Evolutionary conservation across 2,113 vertebrate genomes (phyloP), one percentile per base, ranked within the genome.

Genomic region (Siphamia tubifer): DNA sequence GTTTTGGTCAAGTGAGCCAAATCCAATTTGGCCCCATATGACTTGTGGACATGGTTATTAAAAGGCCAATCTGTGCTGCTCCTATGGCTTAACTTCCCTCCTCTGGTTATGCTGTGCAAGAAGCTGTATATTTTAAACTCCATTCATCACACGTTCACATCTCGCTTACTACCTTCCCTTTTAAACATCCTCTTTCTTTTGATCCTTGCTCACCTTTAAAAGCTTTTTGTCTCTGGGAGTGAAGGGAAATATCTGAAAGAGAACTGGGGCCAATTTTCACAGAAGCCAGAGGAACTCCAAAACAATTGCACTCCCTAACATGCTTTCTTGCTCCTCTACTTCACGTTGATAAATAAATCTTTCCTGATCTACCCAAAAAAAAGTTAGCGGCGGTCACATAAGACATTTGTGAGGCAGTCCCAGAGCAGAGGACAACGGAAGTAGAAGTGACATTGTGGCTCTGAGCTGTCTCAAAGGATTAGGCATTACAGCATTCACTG

Each of bases 381-480:
- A 89, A 89, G 88, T 89, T 91, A 75, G 86, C 8, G 55, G 63
- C 79, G 76, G 87, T 88, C 90, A 88, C 87, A 85, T 76, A 77
- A 87, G 84, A 87, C 85, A 83, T 87, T 88, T 77, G 79, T 55
- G 49, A 90, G 72, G 83, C 85, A 60, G 81, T 79, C 74, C 69
- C 24, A 38, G 62, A 79, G 77, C 85, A 86, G 84, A 91, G 83
- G 88, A 91, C 86, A 82, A 72, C 82, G 84, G 81, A 92, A 91
- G 84, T 85, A 82, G 89, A 92, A 93, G 89, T 91, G 91, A 92
- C 91, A 92, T 90, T 91, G 89, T 89, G 79, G 91, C 91, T 86
- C 74, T 83, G 79, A 86, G 87, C 91, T 92, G 91, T 92, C 92
- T 92, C 88, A 83, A 68, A 91, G 90, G 91, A 91, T 93, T 92